A percentile compares a stretch with the other conserved stretches of the same genome.
Conservation (phyloP, 1,140 invertebrate species). For the Adoxophyes honmai region DNA sequence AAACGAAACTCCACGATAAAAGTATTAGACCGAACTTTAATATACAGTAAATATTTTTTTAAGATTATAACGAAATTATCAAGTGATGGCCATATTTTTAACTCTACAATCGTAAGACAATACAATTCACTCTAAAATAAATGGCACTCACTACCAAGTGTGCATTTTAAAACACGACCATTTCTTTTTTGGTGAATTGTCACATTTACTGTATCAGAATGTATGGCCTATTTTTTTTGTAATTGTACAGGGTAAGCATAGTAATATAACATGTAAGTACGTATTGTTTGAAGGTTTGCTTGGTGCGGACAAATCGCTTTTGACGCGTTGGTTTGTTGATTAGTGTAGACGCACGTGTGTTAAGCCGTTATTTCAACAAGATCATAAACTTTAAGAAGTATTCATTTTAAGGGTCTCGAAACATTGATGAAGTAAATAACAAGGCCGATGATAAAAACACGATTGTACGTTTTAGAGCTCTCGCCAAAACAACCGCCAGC, state of each 20-base stretch:
- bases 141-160: no score
- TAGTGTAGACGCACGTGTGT: constrained; percentile 9
- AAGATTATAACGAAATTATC: neutral
- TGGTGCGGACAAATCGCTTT: neutral
- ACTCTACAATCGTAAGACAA: neutral
- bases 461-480: no score
- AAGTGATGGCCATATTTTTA: neutral
- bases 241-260: constrained; percentile 53
- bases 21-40: no score
- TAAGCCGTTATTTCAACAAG: neutral
- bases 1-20: neutral
- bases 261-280: constrained; percentile 31
- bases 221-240: constrained; percentile 36
- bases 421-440: no score
- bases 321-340: constrained; percentile 7
- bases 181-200: no score
- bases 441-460: neutral
- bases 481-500: no score
- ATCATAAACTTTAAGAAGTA: neutral
- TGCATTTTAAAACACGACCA: no score
- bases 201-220: neutral
- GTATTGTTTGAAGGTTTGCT: constrained; percentile 9
- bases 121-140: no score
- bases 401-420: no score
- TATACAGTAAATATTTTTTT: constrained; percentile 9